phyloP scores from a whole-genome alignment of 2,888 invertebrate genomes.

The Euzophera pinguis region DNA sequence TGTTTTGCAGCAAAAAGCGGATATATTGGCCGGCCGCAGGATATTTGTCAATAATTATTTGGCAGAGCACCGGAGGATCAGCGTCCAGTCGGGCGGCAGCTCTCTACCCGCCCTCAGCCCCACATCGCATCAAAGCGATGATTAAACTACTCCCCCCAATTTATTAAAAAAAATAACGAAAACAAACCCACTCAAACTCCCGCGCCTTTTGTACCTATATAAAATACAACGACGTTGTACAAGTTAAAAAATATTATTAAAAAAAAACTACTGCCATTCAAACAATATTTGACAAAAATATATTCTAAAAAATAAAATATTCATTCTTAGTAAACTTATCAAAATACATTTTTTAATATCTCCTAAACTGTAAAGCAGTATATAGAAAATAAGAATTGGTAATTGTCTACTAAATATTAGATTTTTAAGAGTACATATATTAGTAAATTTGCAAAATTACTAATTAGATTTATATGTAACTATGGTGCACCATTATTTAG shows the following conservation, averaged over 20 bases:
- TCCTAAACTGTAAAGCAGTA: conserved; percentile 54
- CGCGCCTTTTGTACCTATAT: conserved; percentile 13
- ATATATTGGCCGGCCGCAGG: conserved; percentile 79
- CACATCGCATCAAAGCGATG: conserved; percentile 76
- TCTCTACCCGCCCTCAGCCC: conserved; percentile 76
- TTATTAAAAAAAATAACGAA: background rate
- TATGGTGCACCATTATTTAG: conserved; percentile 73
- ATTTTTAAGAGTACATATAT: conserved; percentile 45
- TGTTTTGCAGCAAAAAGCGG: conserved; percentile 80
- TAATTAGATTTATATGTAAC: conserved; percentile 55
- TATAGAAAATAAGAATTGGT: conserved; percentile 41
- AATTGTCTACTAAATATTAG: conserved; percentile 56
- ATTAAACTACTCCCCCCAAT: conserved; percentile 45
- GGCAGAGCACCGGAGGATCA: conserved; percentile 80
- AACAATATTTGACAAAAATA: conserved; percentile 29
- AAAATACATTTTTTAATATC: conserved; percentile 30
- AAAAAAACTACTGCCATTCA: conserved; percentile 43
- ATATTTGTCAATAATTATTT: conserved; percentile 81
- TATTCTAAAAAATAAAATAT: conserved; percentile 27
- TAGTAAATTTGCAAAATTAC: conserved; percentile 50
- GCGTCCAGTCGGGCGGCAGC: conserved; percentile 77
- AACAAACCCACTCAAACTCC: conserved; percentile 22
- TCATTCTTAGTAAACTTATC: conserved; percentile 24
- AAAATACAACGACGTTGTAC: conserved; percentile 15
- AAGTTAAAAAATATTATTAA: conserved; percentile 15